Evolutionary conservation across 2,797 vertebrate species (phyloP).

Genomic region (Scarus forsteni): DNA sequence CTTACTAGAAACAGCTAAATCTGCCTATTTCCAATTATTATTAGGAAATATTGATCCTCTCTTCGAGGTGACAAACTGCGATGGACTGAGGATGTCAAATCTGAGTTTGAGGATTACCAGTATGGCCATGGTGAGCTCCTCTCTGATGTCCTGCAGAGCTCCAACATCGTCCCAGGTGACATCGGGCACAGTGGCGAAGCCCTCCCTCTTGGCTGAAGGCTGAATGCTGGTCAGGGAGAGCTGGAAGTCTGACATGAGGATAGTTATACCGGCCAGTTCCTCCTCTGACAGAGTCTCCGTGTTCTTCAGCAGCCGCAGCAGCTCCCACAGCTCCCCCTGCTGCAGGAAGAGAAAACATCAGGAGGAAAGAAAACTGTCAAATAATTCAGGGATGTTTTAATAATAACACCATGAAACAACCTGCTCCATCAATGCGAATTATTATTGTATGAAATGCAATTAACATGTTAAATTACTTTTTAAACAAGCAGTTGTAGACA

Average conservation of each 20-base stretch:
- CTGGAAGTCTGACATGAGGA: conserved; percentile 92
- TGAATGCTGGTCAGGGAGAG: conserved; percentile 89
- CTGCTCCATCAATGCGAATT: background rate
- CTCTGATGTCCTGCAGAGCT: conserved; percentile 92
- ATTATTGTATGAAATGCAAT: background rate
- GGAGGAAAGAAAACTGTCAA: background rate
- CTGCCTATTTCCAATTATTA: background rate
- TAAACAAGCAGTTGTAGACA: too few species aligned
- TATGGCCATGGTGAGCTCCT: conserved; percentile 97
- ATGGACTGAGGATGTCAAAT: background rate
- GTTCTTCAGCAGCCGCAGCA: conserved; percentile 87
- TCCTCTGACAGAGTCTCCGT: conserved; percentile 84
- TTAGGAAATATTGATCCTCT: too few species aligned
- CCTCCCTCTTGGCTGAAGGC: conserved; percentile 97
- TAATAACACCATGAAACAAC: background rate
- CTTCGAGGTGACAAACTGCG: background rate
- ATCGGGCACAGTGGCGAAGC: conserved; percentile 95
- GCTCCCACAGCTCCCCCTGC: conserved; percentile 87
- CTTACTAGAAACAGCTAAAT: background rate
- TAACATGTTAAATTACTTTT: background rate
- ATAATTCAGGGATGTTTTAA: background rate
- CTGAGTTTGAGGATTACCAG: conserved; percentile 81
- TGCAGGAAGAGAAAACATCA: conserved; percentile 20
- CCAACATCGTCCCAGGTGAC: conserved; percentile 96
- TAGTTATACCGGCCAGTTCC: conserved; percentile 87